Conservation (phyloP, 2,113 vertebrate species). For the Xenopus borealis region DNA sequence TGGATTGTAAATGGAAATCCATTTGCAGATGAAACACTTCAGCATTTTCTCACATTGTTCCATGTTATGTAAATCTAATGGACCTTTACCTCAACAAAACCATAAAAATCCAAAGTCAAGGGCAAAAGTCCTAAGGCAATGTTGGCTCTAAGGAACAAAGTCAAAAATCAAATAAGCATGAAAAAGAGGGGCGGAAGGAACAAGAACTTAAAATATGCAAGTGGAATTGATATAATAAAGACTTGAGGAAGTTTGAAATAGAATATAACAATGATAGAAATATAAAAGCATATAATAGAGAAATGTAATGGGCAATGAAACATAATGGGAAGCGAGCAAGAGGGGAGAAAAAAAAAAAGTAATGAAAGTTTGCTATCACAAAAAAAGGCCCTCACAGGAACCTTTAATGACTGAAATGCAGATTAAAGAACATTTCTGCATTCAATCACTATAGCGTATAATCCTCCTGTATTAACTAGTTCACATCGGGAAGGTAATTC, state of each 20-base stretch:
- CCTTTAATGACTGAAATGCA: conserved; percentile 1
- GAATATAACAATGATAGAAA: neutral
- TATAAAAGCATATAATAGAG: conserved; percentile 6
- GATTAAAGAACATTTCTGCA: neutral
- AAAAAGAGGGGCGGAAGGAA: neutral
- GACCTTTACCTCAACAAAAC: too few species aligned
- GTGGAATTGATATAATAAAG: neutral
- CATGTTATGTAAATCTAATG: too few species aligned
- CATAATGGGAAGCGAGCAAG: neutral
- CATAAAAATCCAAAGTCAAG: too few species aligned
- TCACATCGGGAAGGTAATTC: neutral
- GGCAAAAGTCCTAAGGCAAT: too few species aligned
- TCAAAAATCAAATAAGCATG: neutral
- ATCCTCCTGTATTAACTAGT: neutral
- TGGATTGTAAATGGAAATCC: too few species aligned
- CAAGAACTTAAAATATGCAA: neutral
- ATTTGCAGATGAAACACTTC: too few species aligned
- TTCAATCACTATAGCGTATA: neutral
- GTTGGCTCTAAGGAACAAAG: neutral
- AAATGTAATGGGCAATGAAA: neutral
- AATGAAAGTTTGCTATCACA: neutral
- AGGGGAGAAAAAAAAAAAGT: neutral
- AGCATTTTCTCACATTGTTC: too few species aligned
- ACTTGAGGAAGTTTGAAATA: neutral
- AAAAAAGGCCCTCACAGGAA: conserved; percentile 6